Percentiles rank a stretch among this genome's conserved stretches.
Conservation (phyloP, 2,797 vertebrate genomes). For the Silurus aristotelis region DNA sequence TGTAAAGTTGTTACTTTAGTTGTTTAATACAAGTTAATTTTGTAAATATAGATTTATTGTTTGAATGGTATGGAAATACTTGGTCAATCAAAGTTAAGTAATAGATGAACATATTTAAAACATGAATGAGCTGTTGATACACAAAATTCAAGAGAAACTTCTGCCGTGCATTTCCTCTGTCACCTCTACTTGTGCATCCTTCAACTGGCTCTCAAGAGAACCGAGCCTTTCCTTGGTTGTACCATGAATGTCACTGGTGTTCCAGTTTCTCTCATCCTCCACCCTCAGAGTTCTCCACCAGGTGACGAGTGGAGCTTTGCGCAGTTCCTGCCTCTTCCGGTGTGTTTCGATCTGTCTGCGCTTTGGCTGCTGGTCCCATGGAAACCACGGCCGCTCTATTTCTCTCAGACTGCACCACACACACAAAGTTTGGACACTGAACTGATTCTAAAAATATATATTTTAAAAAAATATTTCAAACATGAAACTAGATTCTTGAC, state of each 20-base stretch:
- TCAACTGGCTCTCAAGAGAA: constrained; percentile 61
- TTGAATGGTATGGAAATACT: background rate
- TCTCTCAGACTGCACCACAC: constrained; percentile 67
- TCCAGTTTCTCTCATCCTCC: constrained; percentile 55
- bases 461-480: background rate
- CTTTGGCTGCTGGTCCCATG: constrained; percentile 65
- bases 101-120: background rate
- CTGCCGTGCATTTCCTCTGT: background rate
- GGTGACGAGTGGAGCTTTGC: constrained; percentile 65
- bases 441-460: background rate
- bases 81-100: background rate
- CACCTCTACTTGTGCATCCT: constrained; percentile 54
- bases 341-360: constrained; percentile 51
- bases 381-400: constrained; percentile 65
- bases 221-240: constrained; percentile 60
- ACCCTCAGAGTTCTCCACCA: constrained; percentile 67
- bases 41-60: background rate
- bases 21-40: background rate
- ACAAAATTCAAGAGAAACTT: no score
- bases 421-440: background rate
- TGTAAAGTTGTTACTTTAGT: background rate
- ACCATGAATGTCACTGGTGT: constrained; percentile 59
- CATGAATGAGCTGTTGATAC: background rate
- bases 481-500: background rate
- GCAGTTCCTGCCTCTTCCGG: constrained; percentile 52